phyloP scores from a whole-genome alignment of 2,888 invertebrate genomes.

The Hypomecis atomaria region DNA sequence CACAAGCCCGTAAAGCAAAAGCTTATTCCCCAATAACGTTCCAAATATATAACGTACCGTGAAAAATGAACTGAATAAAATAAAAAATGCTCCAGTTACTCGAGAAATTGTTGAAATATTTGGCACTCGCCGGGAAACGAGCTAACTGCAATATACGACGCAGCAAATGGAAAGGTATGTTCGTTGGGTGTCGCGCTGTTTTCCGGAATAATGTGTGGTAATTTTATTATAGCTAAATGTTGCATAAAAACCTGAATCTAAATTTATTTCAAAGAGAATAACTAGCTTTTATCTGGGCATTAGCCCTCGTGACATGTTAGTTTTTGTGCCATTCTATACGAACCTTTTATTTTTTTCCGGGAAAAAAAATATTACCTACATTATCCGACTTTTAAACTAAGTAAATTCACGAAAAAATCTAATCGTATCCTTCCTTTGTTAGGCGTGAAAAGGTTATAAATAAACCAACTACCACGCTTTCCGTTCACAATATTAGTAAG shows the following conservation, averaged over 20 bases:
- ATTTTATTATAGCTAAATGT: slow-evolving; percentile 11
- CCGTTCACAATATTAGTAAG: too few species aligned
- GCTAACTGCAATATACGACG: slow-evolving; percentile 21
- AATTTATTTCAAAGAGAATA: background rate
- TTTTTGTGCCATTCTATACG: too few species aligned
- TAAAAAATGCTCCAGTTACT: slow-evolving; percentile 11
- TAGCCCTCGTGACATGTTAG: too few species aligned
- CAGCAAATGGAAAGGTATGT: slow-evolving; percentile 26
- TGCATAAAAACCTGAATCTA: slow-evolving; percentile 24
- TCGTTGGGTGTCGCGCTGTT: slow-evolving; percentile 15
- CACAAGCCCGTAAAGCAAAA: too few species aligned
- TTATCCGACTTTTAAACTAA: too few species aligned
- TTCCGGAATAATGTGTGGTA: slow-evolving; percentile 12
- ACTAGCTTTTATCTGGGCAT: too few species aligned
- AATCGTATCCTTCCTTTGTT: too few species aligned
- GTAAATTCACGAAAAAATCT: too few species aligned
- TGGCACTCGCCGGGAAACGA: slow-evolving; percentile 7
- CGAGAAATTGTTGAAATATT: slow-evolving; percentile 27
- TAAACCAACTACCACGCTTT: too few species aligned
- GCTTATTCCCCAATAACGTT: background rate
- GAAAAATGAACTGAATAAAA: slow-evolving; percentile 6
- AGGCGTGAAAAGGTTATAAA: too few species aligned
- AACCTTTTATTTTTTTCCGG: too few species aligned
- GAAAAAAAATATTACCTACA: too few species aligned
- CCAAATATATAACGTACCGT: slow-evolving; percentile 3